Evolutionary conservation across 2,888 invertebrate species (phyloP), one percentile per base, ranked within the genome.

Genomic region (Philereme transversata): DNA sequence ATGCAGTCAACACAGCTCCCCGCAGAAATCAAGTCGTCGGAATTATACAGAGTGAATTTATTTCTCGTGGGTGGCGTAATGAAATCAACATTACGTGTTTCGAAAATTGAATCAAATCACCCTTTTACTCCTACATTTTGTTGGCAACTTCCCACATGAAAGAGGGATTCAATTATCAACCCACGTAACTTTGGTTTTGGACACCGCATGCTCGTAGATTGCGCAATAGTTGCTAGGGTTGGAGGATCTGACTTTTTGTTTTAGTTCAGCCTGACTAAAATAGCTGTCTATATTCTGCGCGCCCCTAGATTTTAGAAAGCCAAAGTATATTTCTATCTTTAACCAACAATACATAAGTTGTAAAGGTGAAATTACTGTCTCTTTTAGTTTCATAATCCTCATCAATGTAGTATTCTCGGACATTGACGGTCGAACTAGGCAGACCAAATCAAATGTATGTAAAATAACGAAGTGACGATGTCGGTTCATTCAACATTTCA

Each of bases 131-230:
- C 50, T 57, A 52, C 62, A 57, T 56, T 49, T 40, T 35, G 53
- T 56, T 62, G 57, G 50, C 50, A 57, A 54, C 54, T 51, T 57
- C 62, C 57, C 54, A 62, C 57, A 57, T 51, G 62, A 54, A 59
- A 62, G 57, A 58, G 52, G n/a, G 53, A 57, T 57, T 57, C 57
- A 62, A 62, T 62, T 57, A 62, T 50, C 51, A 50, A 44, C 57
- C 57, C 57, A 51, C 57, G 57, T 62, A 50, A 57, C 57, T 62
- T 57, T 46, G 53, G 50, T 61, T 61, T 57, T 57, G 54, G 62
- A 54, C 50, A 54, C 53, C 54, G 53, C 57, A 53, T 57, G 50
- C 49, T 50, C 51, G 44, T 57, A 57, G 57, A 47, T 57, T 62
- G 36, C 48, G 53, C 38, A n/a, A 57, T 57, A 51, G 57, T 61